Base-by-base conservation (phyloP, 2,888 invertebrate genomes). In the Pomacea canaliculata region DNA sequence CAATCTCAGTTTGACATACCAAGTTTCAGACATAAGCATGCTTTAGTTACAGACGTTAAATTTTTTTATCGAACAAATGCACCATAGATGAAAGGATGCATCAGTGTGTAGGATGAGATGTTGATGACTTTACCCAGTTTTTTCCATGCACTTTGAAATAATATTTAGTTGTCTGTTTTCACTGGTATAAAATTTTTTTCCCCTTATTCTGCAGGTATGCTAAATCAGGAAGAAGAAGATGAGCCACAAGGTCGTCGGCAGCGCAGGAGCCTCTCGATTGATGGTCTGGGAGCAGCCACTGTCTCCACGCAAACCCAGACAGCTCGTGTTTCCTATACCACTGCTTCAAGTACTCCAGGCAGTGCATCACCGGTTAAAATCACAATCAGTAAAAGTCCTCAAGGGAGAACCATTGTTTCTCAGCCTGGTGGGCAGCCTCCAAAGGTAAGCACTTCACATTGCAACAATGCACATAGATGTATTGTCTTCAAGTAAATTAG, bases 351-450 rank as follows among this genome's bases (percentile, higher is more conserved):
- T 72, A 81, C 82, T 23, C 71, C 81, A 12, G 82, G 86, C 27
- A 82, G 83, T n/a, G 79, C 86, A n/a, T 87, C 89, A 5, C 88
- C 89, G 0, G 87, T 89, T 79, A 88, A 88, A 77, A 89, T 89
- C 76, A 88, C 88, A 19, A 87, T 88, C 78, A 87, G 86, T 76
- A 89, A 89, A 77, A 88, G 87, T 78, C 88, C 88, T 7, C 85
- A 86, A 77, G 84, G 84, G 0, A 81, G 85, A 19, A 78, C 79
- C 13, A 79, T 81, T 62, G 80, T 76, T 13, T 81, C 81, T 51
- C 80, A 80, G 69, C 78, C 81, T 18, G 78, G 75, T 23, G 77
- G 80, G 10, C 82, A 82, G 77, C 82, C 82, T 8, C 81, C 82
- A 18, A 82, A 82, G 80, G 82, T 82, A 19, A 66, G 37, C 37